Conservation (phyloP, 2,888 invertebrate genomes). For the Lamellibrachia columna region DNA sequence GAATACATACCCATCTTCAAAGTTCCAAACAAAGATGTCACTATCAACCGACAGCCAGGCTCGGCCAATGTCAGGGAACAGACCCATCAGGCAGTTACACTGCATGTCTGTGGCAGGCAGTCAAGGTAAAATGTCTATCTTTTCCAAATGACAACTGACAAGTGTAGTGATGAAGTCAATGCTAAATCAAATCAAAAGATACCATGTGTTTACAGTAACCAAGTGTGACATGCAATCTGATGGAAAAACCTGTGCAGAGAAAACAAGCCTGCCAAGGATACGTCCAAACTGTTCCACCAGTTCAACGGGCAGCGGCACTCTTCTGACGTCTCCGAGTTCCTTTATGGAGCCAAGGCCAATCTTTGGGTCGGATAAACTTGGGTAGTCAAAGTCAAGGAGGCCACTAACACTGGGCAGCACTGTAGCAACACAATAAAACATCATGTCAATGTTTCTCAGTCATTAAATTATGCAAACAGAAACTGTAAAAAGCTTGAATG, state of each 20-base stretch:
- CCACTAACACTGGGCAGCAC: slow-evolving; percentile 87
- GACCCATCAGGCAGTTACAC: slow-evolving; percentile 95
- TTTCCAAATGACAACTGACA: slow-evolving; percentile 18
- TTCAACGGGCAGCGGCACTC: slow-evolving; percentile 88
- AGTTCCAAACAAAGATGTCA: slow-evolving; percentile 98
- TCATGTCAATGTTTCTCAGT: background rate
- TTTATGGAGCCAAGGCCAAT: slow-evolving; percentile 76
- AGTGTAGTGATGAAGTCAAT: no score
- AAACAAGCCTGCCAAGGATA: slow-evolving; percentile 68
- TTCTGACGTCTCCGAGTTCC: slow-evolving; percentile 77
- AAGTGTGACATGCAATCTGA: background rate
- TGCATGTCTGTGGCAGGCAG: slow-evolving; percentile 80
- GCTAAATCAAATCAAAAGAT: no score
- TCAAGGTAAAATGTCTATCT: background rate
- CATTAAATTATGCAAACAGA: background rate
- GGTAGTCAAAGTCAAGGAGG: slow-evolving; percentile 89
- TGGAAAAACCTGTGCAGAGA: slow-evolving; percentile 19
- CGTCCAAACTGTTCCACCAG: slow-evolving; percentile 94
- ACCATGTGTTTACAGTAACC: background rate
- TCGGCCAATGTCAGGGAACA: slow-evolving; percentile 94
- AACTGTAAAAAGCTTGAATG: background rate
- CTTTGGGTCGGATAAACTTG: slow-evolving; percentile 76
- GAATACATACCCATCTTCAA: slow-evolving; percentile 78
- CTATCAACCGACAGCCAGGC: slow-evolving; percentile 98
- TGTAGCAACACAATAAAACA: slow-evolving; percentile 39